These are phyloP conservation scores for Monomorium pharaonis DNA, from an alignment of 1,140 invertebrate species.

Conservation along the genomic window DNA sequence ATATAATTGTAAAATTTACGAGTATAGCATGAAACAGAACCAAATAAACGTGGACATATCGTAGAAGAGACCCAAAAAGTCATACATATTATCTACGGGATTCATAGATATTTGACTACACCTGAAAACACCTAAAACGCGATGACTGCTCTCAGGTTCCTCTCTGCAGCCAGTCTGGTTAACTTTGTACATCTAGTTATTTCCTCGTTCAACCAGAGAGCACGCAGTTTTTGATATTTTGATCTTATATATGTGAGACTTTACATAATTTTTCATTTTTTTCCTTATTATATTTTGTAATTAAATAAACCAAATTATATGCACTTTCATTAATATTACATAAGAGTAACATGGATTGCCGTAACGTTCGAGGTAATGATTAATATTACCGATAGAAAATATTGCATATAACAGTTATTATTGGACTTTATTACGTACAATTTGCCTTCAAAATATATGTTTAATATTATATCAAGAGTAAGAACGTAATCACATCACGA, in stretches of 20 bases:
- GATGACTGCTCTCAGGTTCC: too few relatives aligned
- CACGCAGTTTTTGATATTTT: not conserved
- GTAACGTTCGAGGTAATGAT: not conserved
- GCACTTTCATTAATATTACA: not conserved
- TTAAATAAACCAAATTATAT: not conserved
- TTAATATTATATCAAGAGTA: conserved; percentile 17
- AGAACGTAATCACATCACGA: conserved; percentile 24
- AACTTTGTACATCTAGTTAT: conserved; percentile 16
- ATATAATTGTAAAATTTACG: too few relatives aligned
- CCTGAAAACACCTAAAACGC: too few relatives aligned
- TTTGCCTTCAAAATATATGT: conserved; percentile 42
- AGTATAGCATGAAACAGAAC: too few relatives aligned
- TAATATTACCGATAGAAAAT: not conserved
- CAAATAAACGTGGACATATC: too few relatives aligned
- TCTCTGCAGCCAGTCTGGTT: not conserved
- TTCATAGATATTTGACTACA: too few relatives aligned
- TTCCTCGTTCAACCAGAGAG: not conserved
- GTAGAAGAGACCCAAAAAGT: too few relatives aligned
- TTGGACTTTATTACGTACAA: conserved; percentile 37
- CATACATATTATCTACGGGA: too few relatives aligned
- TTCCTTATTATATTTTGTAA: not conserved
- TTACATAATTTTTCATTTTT: not conserved
- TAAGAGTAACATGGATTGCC: not conserved
- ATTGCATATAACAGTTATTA: conserved; percentile 4
- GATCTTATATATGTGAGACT: not conserved